These are phyloP conservation scores for Heliconius melpomene DNA, from an alignment of 1,140 invertebrate genomes.

Conservation along the genomic window DNA sequence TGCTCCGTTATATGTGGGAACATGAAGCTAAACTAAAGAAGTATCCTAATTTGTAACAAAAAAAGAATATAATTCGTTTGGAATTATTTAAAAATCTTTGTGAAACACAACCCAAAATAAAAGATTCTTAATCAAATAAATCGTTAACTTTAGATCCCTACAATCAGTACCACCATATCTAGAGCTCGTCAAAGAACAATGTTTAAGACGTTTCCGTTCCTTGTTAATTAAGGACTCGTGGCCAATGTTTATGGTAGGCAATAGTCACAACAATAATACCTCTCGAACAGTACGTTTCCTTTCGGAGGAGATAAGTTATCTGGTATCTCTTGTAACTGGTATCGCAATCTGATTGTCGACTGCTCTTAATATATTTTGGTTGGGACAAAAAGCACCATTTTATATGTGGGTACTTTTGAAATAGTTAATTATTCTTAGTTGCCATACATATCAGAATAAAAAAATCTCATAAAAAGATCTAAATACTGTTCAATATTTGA, in stretches of 20 bases:
- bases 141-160: background rate
- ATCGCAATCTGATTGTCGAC: conserved; percentile 48
- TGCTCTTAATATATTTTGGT: conserved; percentile 29
- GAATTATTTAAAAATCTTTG: background rate
- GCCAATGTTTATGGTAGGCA: conserved; percentile 66
- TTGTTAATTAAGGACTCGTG: conserved; percentile 68
- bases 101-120: background rate
- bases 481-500: too few species aligned
- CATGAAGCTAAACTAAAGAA: too few species aligned
- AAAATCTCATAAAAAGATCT: too few species aligned
- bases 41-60: too few species aligned
- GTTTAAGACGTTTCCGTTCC: conserved; percentile 54
- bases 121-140: background rate
- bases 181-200: conserved; percentile 34
- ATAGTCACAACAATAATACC: conserved; percentile 76
- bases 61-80: too few species aligned
- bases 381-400: conserved; percentile 19
- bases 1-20: too few species aligned
- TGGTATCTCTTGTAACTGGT: conserved; percentile 69
- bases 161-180: background rate
- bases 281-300: conserved; percentile 63
- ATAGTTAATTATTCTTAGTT: too few species aligned
- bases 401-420: background rate
- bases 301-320: conserved; percentile 67
- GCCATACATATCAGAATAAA: too few species aligned